Base-by-base conservation (phyloP, 2,888 invertebrate genomes). In the Tenodera sinensis region DNA sequence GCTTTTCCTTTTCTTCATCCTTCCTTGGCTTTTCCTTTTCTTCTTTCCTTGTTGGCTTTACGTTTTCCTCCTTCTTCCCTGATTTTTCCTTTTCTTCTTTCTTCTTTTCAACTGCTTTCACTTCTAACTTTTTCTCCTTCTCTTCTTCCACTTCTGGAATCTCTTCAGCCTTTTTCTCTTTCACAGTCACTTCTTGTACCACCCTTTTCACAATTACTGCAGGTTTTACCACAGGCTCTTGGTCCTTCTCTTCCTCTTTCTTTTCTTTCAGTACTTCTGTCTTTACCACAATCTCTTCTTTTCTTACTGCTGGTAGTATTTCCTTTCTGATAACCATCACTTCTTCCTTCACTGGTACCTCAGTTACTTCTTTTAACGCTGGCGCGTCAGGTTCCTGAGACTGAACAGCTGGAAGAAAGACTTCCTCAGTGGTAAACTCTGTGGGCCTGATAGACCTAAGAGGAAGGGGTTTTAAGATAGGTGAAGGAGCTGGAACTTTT, bases 21-120 rank as follows among this genome's bases (percentile, higher is more conserved):
- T 89, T n/a, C 2, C 25, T 25, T 27, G n/a, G 14, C 34, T 82
- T 87, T 25, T 90, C 89, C 90, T 93, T 93, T 47, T 81, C 84
- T 15, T 71, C 86, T 54, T 88, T 86, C 27, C 42, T 83, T 20
- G 54, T 82, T 1, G 28, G 2, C 28, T 25, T 25, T 83, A 15
- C 28, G 2, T 87, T 28, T 84, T 87, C 89, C 47, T 88, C 54
- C 28, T 81, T 28, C n/a, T 81, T 54, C 34, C 83, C 28, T 25
- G 30, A 25, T 30, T 87, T 71, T 28, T 83, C 71, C 15, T 27
- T 83, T 25, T 84, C 87, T n/a, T 34, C 89, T 28, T 9, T 85
- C 14, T 20, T 83, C 28, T 85, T 84, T 71, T 83, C 88, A 27
- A 88, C 85, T 28, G 89, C 34, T 28, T 28, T 71, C 81, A 28